phyloP scores from a whole-genome alignment of 2,113 vertebrate genomes.

The Saccopteryx leptura region DNA sequence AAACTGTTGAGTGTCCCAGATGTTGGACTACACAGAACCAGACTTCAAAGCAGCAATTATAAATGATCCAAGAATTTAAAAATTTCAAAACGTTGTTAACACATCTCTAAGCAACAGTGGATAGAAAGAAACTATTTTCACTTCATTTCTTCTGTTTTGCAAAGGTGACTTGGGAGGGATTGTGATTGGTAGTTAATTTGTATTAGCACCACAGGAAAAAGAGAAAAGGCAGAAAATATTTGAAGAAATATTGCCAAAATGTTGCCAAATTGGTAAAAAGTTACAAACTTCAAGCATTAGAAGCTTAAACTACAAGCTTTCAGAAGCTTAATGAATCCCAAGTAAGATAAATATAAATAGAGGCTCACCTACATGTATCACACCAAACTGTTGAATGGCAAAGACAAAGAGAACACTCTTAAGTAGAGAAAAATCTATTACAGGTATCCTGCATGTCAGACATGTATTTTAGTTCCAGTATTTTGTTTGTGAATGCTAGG shows the following conservation, averaged over 20 bases:
- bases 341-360: neutral
- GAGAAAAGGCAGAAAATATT: neutral
- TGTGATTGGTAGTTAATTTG: constrained; percentile 13
- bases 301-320: neutral
- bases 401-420: neutral
- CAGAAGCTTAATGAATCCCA: constrained; percentile 1
- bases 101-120: constrained; percentile 36
- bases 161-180: constrained; percentile 62
- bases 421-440: constrained; percentile 1
- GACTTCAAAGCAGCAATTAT: neutral
- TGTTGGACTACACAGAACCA: neutral
- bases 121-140: constrained; percentile 62
- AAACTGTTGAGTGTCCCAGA: neutral
- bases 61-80: neutral
- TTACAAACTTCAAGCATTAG: neutral
- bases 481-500: neutral
- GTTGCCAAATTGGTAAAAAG: neutral
- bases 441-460: neutral
- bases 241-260: neutral
- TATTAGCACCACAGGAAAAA: constrained; percentile 65
- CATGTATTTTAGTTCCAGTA: neutral
- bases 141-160: constrained; percentile 58
- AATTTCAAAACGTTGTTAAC: constrained; percentile 58
- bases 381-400: neutral
- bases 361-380: neutral